A percentile compares a stretch with the other conserved stretches of the same genome.
These are phyloP conservation scores for Bellardia bayeri DNA, from an alignment of 2,888 invertebrate genomes.

Conservation along the genomic window DNA sequence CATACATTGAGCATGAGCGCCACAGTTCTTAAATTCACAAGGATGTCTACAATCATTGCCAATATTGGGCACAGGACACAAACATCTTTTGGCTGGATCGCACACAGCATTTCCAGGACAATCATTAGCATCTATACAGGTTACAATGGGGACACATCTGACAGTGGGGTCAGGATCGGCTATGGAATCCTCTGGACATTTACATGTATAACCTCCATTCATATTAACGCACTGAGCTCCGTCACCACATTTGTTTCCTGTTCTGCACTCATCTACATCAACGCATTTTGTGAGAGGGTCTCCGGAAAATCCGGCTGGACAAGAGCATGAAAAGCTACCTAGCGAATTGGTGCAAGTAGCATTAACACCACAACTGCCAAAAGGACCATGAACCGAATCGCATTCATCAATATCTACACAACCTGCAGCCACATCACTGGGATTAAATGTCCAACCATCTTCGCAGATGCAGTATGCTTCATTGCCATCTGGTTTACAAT, in stretches of 20 bases:
- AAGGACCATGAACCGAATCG: constrained; percentile 90
- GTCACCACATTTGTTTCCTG: constrained; percentile 89
- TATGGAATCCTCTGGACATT: constrained; percentile 92
- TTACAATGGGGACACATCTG: constrained; percentile 92
- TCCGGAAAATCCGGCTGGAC: constrained; percentile 93
- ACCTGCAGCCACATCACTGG: constrained; percentile 93
- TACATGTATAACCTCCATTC: constrained; percentile 91
- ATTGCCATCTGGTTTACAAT: constrained; percentile 93
- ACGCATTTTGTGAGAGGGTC: constrained; percentile 92
- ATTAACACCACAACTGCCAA: constrained; percentile 93
- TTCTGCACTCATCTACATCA: constrained; percentile 93
- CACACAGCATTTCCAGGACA: constrained; percentile 96
- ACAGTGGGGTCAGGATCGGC: constrained; percentile 93
- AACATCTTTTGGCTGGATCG: constrained; percentile 90
- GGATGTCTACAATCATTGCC: constrained; percentile 97
- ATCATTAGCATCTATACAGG: constrained; percentile 89
- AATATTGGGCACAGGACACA: constrained; percentile 95
- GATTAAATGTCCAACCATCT: constrained; percentile 96
- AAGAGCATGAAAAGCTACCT: constrained; percentile 92
- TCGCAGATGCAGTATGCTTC: constrained; percentile 97
- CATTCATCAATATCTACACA: constrained; percentile 97
- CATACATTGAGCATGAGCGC: constrained; percentile 95
- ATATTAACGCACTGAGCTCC: constrained; percentile 92
- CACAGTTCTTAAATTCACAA: constrained; percentile 93
- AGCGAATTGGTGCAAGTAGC: constrained; percentile 92